Evolutionary conservation across 2,888 invertebrate genomes (phyloP).

Genomic region (Platypus cylindrus): DNA sequence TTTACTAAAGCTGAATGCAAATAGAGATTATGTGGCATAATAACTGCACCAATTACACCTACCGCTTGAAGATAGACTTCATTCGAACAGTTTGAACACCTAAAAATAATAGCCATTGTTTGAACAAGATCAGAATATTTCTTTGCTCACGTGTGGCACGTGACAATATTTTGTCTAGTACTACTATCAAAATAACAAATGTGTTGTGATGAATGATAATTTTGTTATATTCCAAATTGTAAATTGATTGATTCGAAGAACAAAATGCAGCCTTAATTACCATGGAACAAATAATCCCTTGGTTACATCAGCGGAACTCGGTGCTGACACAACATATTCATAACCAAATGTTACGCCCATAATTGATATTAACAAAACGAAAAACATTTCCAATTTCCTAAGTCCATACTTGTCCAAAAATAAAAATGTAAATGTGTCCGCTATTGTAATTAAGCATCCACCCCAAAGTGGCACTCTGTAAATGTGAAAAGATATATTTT

Average conservation of each 20-base stretch:
- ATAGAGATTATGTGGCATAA: conserved; percentile 87
- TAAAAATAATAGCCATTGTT: conserved; percentile 2
- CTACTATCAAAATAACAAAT: not conserved
- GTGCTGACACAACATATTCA: conserved; percentile 61
- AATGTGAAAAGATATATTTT: no score
- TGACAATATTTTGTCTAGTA: not conserved
- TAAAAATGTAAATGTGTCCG: conserved; percentile 78
- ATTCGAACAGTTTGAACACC: conserved; percentile 52
- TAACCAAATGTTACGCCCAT: conserved; percentile 85
- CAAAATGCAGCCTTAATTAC: conserved; percentile 23
- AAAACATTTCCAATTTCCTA: conserved; percentile 69
- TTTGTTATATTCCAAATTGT: no score
- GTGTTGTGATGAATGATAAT: no score
- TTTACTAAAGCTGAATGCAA: conserved; percentile 81
- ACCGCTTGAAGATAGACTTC: conserved; percentile 57
- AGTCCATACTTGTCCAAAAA: conserved; percentile 73
- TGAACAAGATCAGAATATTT: no score
- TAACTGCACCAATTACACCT: conserved; percentile 70
- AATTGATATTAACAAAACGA: conserved; percentile 63
- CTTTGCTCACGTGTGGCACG: no score
- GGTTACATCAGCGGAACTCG: conserved; percentile 53
- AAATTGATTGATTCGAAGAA: no score
- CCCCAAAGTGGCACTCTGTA: conserved; percentile 59
- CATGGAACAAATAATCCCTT: conserved; percentile 69
- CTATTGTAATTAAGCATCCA: conserved; percentile 71